Conservation (phyloP, 1,140 invertebrate genomes). For the Gonatopus flavifemur region DNA sequence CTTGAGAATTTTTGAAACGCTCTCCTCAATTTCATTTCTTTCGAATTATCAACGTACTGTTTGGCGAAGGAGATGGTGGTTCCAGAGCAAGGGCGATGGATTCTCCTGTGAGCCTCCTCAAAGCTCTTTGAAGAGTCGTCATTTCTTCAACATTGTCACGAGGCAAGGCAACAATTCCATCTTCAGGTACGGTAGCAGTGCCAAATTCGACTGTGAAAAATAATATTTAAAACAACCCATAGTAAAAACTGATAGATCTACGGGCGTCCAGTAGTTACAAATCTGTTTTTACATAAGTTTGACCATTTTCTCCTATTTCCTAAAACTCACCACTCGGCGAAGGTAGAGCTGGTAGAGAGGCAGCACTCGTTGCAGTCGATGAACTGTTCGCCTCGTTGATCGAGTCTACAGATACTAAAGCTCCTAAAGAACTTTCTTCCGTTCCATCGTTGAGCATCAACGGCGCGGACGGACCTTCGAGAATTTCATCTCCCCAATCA, state of each 20-base stretch:
- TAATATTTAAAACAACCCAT: constrained; percentile 12
- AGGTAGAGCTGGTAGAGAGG: constrained; percentile 35
- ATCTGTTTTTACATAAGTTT: too few species aligned
- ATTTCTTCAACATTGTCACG: constrained; percentile 40
- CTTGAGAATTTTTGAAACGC: too few species aligned
- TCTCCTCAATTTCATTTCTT: too few species aligned
- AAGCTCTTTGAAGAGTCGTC: constrained; percentile 39
- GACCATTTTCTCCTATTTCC: background rate
- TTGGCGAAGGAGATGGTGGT: constrained; percentile 34
- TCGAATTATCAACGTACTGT: constrained; percentile 46
- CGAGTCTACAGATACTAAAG: constrained; percentile 34
- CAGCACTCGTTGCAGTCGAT: constrained; percentile 5
- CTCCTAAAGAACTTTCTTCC: constrained; percentile 32
- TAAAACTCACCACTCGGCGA: constrained; percentile 32
- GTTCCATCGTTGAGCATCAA: constrained; percentile 48
- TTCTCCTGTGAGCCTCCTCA: constrained; percentile 39
- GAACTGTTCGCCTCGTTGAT: constrained; percentile 21
- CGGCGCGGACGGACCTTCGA: constrained; percentile 39
- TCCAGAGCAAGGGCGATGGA: constrained; percentile 42
- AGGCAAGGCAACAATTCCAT: constrained; percentile 46
- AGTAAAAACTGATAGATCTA: background rate
- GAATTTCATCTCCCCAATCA: constrained; percentile 52
- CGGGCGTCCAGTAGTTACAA: background rate
- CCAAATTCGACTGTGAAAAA: constrained; percentile 44
- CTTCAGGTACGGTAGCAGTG: constrained; percentile 47